A percentile compares a stretch with the other conserved stretches of the same genome.
These are phyloP conservation scores for Adineta ricciae DNA, from an alignment of 2,888 invertebrate species.

Conservation along the genomic window DNA sequence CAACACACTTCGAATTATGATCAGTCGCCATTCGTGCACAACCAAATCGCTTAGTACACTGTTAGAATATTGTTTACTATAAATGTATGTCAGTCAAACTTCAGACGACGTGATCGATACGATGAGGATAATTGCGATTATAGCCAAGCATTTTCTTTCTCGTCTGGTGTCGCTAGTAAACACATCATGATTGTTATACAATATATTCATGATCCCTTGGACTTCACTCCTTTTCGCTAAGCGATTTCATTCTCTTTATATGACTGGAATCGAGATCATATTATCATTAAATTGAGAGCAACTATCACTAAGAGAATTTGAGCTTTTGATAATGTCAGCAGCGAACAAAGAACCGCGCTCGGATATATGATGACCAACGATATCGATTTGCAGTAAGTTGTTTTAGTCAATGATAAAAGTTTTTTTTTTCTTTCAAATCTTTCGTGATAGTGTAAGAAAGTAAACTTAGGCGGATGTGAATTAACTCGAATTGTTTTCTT, in stretches of 20 bases:
- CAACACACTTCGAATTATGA: not conserved
- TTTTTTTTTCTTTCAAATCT: too few species aligned
- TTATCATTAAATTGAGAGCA: not conserved
- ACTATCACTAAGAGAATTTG: not conserved
- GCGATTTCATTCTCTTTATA: not conserved
- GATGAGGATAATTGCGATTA: not conserved
- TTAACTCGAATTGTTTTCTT: not conserved
- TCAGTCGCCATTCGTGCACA: not conserved
- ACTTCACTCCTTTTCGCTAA: too few species aligned
- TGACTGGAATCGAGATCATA: not conserved
- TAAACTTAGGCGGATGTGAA: not conserved
- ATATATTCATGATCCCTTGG: too few species aligned
- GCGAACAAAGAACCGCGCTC: not conserved
- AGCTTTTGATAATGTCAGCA: not conserved
- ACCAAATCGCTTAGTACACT: too few species aligned
- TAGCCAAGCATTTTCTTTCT: not conserved
- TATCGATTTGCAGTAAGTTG: not conserved
- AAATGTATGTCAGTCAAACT: too few species aligned
- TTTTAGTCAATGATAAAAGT: too few species aligned
- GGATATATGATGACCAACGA: not conserved
- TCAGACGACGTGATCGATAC: too few species aligned
- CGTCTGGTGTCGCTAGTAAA: not conserved
- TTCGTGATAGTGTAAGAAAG: not conserved
- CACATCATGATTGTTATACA: not conserved
- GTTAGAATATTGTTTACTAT: too few species aligned